Conservation (phyloP, 2,113 vertebrate genomes). For the Solea senegalensis region DNA sequence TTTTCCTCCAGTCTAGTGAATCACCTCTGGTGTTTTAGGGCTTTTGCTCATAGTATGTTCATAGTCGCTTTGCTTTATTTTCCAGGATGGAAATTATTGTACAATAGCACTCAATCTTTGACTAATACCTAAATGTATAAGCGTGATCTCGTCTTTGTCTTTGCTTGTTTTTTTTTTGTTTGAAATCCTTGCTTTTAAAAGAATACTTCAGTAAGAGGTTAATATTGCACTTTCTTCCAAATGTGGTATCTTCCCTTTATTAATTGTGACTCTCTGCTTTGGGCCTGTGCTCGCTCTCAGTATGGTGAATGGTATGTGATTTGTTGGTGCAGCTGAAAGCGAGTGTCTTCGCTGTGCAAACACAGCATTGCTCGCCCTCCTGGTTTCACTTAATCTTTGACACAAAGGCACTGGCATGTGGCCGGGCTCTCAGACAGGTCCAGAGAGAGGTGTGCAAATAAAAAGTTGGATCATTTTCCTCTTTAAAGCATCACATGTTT, state of each 20-base stretch:
- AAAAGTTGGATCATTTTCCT: constrained; percentile 20
- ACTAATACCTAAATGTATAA: constrained; percentile 24
- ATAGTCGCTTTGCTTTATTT: constrained; percentile 55
- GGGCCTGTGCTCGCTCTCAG: constrained; percentile 19
- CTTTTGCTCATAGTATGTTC: constrained; percentile 73
- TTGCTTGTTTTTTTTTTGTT: neutral
- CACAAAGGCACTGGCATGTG: constrained; percentile 81
- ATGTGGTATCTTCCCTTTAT: neutral
- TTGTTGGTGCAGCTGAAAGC: constrained; percentile 74
- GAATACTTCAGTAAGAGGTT: neutral
- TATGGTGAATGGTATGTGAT: constrained; percentile 67
- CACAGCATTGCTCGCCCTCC: constrained; percentile 73
- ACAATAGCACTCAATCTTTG: constrained; percentile 20
- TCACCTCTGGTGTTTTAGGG: constrained; percentile 66
- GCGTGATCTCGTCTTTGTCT: neutral
- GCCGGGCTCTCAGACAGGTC: constrained; percentile 63
- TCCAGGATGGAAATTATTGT: constrained; percentile 55
- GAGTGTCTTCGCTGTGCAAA: constrained; percentile 74
- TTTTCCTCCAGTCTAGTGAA: constrained; percentile 66
- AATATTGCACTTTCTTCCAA: neutral
- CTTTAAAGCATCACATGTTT: constrained; percentile 32
- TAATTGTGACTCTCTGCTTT: constrained; percentile 14
- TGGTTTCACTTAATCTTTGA: constrained; percentile 81
- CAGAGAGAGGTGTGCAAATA: constrained; percentile 37
- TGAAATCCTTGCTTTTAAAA: neutral